Base-by-base conservation (phyloP, 2,888 invertebrate species). In the Cheilosia pagana region DNA sequence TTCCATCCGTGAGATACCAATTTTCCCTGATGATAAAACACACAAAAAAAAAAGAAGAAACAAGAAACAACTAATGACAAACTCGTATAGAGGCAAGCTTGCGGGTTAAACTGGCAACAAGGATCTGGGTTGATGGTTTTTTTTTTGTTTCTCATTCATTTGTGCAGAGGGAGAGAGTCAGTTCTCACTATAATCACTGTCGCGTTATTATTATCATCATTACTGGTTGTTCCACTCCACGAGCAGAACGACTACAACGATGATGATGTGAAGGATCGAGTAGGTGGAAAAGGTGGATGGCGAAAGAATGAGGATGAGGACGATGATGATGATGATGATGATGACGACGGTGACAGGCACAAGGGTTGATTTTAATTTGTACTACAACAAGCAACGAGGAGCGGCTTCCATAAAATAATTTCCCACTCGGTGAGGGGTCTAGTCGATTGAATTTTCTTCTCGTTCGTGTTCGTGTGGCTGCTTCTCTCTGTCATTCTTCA, bases 201-300 rank as follows among this genome's bases (percentile, higher is more conserved):
- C 68, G 78, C 83, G 83, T 78, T 83, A 63, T 78, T 83, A 78
- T 74, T 83, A 78, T 78, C 83, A 78, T 78, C 68, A 68, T 72
- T 74, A 74, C 77, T 62, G 60, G 68, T 70, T 65, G 72, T 63
- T 55, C 77, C 77, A 77, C 48, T 52, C 70, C 39, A 48, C 63
- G 19, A 16, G 59, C 31, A 70, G 45, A 71, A 52, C 57, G 63
- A 52, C 55, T 45, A 60, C n/a, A 12, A 62, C 72, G 43, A 67
- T 70, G 81, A 75, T 57, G 76, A 71, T 59, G 65, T 53, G 35
- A 70, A 62, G 60, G 52, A 81, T 74, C 39, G 39, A 45, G 23
- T 5, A 25, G 53, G 21, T 50, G 28, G 50, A 39, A 25, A n/a
- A 59, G 48, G 28, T 2, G 63, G 41, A 59, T 35, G 45, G 45